A percentile compares a stretch with the other conserved stretches of the same genome.
These are phyloP conservation scores for Tinea pellionella DNA, from an alignment of 2,888 invertebrate species.

Conservation along the genomic window DNA sequence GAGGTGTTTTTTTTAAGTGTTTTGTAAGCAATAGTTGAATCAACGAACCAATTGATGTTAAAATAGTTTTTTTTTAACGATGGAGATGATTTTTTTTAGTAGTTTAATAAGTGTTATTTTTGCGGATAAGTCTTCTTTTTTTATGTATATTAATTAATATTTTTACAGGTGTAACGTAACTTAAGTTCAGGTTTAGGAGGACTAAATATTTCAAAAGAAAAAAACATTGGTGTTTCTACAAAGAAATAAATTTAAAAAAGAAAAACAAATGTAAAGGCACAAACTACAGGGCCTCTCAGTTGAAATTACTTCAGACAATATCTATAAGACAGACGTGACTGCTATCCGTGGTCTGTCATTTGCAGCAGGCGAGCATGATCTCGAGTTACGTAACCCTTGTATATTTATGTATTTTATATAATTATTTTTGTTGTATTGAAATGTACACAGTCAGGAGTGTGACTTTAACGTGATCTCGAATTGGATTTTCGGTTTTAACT, in stretches of 20 bases:
- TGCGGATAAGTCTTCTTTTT: not conserved
- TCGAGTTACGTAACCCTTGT: not conserved
- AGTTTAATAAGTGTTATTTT: not conserved
- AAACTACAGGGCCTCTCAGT: too few species aligned
- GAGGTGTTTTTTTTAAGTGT: not conserved
- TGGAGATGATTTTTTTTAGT: not conserved
- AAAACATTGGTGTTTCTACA: too few species aligned
- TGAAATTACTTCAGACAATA: too few species aligned
- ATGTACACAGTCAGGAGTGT: constrained; percentile 48
- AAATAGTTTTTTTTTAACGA: not conserved
- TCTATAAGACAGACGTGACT: too few species aligned
- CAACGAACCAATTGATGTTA: not conserved
- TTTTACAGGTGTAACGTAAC: not conserved
- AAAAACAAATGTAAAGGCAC: too few species aligned
- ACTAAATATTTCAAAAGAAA: too few species aligned
- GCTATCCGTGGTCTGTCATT: too few species aligned
- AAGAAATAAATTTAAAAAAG: too few species aligned
- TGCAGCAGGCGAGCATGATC: not conserved
- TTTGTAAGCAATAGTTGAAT: not conserved
- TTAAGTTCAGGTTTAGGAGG: too few species aligned
- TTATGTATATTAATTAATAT: not conserved
- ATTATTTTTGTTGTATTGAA: constrained; percentile 18
- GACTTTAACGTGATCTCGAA: constrained; percentile 62
- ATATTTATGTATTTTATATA: too few species aligned
- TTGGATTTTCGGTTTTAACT: constrained; percentile 48